Base-by-base conservation (phyloP, 2,113 vertebrate genomes). In the Oryzias celebensis region DNA sequence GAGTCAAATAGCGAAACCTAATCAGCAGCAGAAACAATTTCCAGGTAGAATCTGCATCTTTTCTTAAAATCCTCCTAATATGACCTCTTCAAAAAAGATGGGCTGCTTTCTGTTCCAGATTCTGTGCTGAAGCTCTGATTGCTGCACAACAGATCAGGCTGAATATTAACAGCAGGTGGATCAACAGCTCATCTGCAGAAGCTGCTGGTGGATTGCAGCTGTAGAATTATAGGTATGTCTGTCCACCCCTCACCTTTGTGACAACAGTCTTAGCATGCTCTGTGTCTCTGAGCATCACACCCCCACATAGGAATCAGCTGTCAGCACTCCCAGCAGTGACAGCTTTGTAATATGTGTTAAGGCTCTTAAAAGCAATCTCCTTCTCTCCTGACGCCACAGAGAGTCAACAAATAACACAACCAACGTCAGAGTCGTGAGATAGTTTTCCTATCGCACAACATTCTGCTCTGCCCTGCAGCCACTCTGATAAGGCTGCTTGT, bases 351-450 rank as follows among this genome's bases (percentile, higher is more conserved):
- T 58, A 65, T 54, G 65, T 73, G 75, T 60, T 65, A 85, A 54
- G 41, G 47, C 71, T 78, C 62, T 83, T 81, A 64, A 76, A 74
- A 36, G 68, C 68, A 82, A 74, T 78, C 73, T 74, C 61, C 75
- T 50, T 22, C 36, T 61, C 49, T 4, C 31, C 64, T 3, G 52
- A 64, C 56, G 20, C 70, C 52, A 53, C 51, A 24, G 14, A 68
- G 65, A 77, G 60, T 64, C 66, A 51, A 71, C 78, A 60, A 83
- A 69, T 22, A 80, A 68, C 77, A 23, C 22, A 0, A 53, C 46
- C 71, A 20, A 53, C 13, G 17, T 62, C 49, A 65, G 51, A 58
- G 18, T 49, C 56, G 17, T 7, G 51, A 71, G 50, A 78, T 62
- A 15, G 66, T 62, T 69, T 58, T 48, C 20, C n/a, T 71, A 62